phyloP scores from a whole-genome alignment of 2,888 invertebrate genomes.

The Conistra vaccinii region DNA sequence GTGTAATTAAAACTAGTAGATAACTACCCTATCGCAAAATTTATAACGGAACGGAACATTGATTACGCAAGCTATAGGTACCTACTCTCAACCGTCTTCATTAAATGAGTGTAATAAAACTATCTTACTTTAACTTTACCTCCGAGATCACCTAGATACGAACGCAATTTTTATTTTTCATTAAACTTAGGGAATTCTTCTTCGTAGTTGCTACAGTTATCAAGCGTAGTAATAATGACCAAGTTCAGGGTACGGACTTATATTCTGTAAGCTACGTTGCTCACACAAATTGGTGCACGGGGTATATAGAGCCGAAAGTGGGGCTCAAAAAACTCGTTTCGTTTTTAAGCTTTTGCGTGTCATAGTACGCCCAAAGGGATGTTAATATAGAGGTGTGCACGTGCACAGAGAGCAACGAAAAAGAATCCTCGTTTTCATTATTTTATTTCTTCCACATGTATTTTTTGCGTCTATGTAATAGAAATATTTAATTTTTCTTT shows the following conservation, averaged over 20 bases:
- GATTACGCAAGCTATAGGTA: conserved; percentile 15
- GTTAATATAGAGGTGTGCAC: neutral
- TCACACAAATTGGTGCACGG: conserved; percentile 24
- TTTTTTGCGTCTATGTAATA: neutral
- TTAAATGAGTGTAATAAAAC: conserved; percentile 53
- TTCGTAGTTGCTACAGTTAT: conserved; percentile 36
- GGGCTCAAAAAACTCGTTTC: conserved; percentile 8
- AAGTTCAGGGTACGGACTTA: neutral
- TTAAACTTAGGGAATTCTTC: conserved; percentile 27
- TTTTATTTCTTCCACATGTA: neutral
- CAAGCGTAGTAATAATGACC: conserved; percentile 18
- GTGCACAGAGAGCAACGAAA: neutral
- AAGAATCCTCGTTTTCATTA: neutral
- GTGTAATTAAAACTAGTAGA: conserved; percentile 48
- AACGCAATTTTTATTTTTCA: conserved; percentile 51
- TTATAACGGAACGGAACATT: conserved; percentile 34
- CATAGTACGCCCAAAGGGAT: neutral
- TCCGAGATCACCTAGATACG: conserved; percentile 40
- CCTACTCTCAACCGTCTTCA: conserved; percentile 10
- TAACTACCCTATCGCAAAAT: conserved; percentile 29
- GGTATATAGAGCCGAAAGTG: conserved; percentile 1
- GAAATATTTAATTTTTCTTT: neutral
- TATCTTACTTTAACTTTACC: conserved; percentile 18
- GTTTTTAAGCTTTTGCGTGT: conserved; percentile 11
- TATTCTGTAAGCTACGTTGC: neutral